Conservation (phyloP, 1,140 invertebrate genomes). For the Cecropterus lyciades region DNA sequence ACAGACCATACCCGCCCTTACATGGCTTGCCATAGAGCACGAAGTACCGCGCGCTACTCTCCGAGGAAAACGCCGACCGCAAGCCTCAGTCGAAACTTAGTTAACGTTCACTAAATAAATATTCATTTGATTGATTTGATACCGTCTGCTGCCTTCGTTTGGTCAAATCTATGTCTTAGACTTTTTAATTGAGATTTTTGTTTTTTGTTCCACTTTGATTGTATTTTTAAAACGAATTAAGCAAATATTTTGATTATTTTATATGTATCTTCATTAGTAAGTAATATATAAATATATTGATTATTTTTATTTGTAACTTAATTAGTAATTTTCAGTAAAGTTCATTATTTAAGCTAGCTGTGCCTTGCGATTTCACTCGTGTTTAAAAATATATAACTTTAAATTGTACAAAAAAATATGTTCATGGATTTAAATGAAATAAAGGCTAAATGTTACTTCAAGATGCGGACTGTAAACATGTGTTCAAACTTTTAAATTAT, state of each 20-base stretch:
- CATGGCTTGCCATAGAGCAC: conserved; percentile 5
- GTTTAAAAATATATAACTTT: no score
- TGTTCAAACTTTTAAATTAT: no score
- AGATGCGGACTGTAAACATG: no score
- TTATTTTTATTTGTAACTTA: no score
- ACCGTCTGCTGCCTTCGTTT: conserved; percentile 38
- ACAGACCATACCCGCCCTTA: conserved; percentile 33
- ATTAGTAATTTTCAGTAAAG: no score
- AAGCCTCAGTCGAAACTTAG: conserved; percentile 40
- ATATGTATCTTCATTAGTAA: no score
- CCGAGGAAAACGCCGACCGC: conserved; percentile 43
- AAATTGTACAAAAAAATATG: no score
- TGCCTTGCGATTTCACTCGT: no score
- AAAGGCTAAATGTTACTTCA: no score
- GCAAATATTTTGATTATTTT: not conserved
- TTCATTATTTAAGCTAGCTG: no score
- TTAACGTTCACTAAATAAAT: conserved; percentile 49
- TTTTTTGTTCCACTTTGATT: not conserved
- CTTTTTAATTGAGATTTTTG: not conserved
- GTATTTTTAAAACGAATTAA: not conserved
- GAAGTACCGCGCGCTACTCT: conserved; percentile 18
- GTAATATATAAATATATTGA: no score
- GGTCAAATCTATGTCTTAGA: conserved; percentile 3
- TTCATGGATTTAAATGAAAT: no score
- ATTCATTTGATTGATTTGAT: conserved; percentile 48